Percentiles rank a stretch among this genome's conserved stretches.
Evolutionary conservation across 2,888 invertebrate genomes (phyloP).

Genomic region (Patella caerulea): DNA sequence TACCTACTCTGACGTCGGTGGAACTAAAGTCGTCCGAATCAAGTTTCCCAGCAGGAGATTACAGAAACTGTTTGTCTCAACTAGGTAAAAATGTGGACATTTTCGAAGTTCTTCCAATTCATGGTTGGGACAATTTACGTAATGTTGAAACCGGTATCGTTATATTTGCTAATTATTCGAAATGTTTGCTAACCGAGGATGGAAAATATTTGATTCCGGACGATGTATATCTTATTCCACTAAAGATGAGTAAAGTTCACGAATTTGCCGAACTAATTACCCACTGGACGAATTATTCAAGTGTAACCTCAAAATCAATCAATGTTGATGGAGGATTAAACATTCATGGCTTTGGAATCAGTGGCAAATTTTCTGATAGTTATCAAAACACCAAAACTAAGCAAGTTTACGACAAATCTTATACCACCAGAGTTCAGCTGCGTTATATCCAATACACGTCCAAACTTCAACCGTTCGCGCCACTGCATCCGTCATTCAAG

Average conservation of each 20-base stretch:
- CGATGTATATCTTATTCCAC: slow-evolving; percentile 48
- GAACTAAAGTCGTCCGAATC: no score
- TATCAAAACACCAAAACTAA: slow-evolving; percentile 43
- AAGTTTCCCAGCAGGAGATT: background rate
- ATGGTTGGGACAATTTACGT: slow-evolving; percentile 62
- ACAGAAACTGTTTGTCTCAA: background rate
- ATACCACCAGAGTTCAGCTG: slow-evolving; percentile 37
- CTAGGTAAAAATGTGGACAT: slow-evolving; percentile 25
- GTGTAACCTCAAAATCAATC: slow-evolving; percentile 34
- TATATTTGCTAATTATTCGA: slow-evolving; percentile 47
- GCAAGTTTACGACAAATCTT: slow-evolving; percentile 46
- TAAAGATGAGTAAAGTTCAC: slow-evolving; percentile 52
- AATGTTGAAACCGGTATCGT: slow-evolving; percentile 55
- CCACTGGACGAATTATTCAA: slow-evolving; percentile 47
- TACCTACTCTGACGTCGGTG: no score
- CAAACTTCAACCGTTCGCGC: slow-evolving; percentile 45
- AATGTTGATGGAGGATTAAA: slow-evolving; percentile 27
- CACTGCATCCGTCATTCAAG: slow-evolving; percentile 44
- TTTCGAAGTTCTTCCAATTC: slow-evolving; percentile 59
- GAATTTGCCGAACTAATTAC: slow-evolving; percentile 49
- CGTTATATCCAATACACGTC: slow-evolving; percentile 46
- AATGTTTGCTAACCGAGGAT: slow-evolving; percentile 57
- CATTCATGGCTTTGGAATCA: slow-evolving; percentile 32
- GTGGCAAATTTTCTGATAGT: slow-evolving; percentile 53
- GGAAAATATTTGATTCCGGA: slow-evolving; percentile 59